Percentiles rank a stretch among this genome's conserved stretches.
Conservation (phyloP, 2,888 invertebrate genomes). For the Vanessa cardui region DNA sequence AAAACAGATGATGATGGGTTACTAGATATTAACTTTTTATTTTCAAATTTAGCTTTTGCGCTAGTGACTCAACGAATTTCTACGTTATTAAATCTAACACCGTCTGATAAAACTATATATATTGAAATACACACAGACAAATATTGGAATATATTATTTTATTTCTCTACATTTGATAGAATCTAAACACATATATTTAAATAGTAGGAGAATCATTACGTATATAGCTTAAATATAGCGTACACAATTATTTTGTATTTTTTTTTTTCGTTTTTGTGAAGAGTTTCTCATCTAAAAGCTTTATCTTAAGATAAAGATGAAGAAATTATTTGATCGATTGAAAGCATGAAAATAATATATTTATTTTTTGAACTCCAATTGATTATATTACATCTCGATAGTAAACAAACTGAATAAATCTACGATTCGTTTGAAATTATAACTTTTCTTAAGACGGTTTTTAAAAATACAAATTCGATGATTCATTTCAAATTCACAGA, state of each 20-base stretch:
- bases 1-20: not conserved
- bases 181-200: slow-evolving; percentile 39
- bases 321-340: too few relatives aligned
- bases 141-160: slow-evolving; percentile 40
- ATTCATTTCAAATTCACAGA: not conserved
- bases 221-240: slow-evolving; percentile 11
- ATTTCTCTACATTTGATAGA: slow-evolving; percentile 23
- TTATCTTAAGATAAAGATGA: slow-evolving; percentile 10
- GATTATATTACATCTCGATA: too few relatives aligned
- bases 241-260: slow-evolving; percentile 20
- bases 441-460: not conserved
- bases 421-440: not conserved
- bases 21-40: not conserved
- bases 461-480: not conserved
- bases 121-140: slow-evolving; percentile 37
- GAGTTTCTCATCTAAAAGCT: slow-evolving; percentile 15
- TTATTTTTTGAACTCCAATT: not conserved
- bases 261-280: slow-evolving; percentile 16
- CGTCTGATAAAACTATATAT: slow-evolving; percentile 20
- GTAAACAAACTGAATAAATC: too few relatives aligned
- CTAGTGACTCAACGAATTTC: slow-evolving; percentile 5
- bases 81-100: slow-evolving; percentile 21
- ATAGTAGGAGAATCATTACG: slow-evolving; percentile 22
- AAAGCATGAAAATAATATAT: not conserved
- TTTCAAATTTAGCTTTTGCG: slow-evolving; percentile 9